phyloP scores from a whole-genome alignment of 2,797 vertebrate genomes.

The Gadopsis bispinosus region DNA sequence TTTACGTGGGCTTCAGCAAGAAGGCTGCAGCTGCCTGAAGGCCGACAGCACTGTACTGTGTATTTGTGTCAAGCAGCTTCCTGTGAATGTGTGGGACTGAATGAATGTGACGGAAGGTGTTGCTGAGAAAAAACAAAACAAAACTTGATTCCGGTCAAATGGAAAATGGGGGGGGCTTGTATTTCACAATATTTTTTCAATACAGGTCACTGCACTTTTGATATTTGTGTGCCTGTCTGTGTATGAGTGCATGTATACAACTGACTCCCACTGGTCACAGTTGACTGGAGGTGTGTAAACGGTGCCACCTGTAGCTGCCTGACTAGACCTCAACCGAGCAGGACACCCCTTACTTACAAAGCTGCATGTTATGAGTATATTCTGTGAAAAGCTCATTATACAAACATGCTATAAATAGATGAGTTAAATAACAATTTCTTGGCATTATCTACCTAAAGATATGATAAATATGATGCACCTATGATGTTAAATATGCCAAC shows the following conservation, averaged over 20 bases:
- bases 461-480: background rate
- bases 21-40: conserved; percentile 31
- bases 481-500: background rate
- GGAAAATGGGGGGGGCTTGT: background rate
- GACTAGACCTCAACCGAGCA: background rate
- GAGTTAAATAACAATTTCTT: background rate
- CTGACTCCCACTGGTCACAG: conserved; percentile 41
- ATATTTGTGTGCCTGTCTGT: conserved; percentile 6
- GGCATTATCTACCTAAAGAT: background rate
- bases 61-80: conserved; percentile 2
- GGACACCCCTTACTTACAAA: background rate
- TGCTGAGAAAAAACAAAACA: background rate
- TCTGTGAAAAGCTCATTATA: background rate
- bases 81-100: conserved; percentile 16
- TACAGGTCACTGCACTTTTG: conserved; percentile 33
- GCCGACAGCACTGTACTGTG: background rate
- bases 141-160: conserved; percentile 1
- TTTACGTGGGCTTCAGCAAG: conserved; percentile 7
- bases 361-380: background rate
- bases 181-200: conserved; percentile 34
- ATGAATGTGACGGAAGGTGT: conserved; percentile 34
- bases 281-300: conserved; percentile 44
- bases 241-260: background rate
- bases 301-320: conserved; percentile 46
- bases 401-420: background rate